Evolutionary conservation across 2,797 vertebrate species (phyloP).

Genomic region (Natrix natrix): DNA sequence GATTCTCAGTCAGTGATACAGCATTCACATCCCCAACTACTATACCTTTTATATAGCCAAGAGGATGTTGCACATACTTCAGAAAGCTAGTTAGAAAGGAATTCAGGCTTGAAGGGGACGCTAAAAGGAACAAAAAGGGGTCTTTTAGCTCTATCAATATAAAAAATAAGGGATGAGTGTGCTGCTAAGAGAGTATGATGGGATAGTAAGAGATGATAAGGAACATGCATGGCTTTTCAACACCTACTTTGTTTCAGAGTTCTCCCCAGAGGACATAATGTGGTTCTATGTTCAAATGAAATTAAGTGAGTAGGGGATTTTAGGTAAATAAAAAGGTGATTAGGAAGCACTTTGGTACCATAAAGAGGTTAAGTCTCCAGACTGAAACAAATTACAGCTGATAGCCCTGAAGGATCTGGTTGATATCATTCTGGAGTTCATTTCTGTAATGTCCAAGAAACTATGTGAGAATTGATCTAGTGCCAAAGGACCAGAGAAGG

Average conservation of each 20-base stretch:
- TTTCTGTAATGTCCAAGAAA: background rate
- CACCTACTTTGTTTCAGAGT: background rate
- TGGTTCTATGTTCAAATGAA: background rate
- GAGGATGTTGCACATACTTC: background rate
- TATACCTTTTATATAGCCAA: background rate
- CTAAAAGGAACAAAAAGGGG: background rate
- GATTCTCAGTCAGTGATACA: background rate
- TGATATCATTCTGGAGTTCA: background rate
- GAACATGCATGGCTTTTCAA: background rate
- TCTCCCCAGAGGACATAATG: background rate
- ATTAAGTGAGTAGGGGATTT: background rate
- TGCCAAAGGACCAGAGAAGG: background rate
- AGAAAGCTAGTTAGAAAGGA: background rate
- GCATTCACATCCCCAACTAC: background rate
- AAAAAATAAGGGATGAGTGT: background rate
- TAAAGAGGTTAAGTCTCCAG: background rate
- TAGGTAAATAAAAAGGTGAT: background rate
- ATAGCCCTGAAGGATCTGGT: background rate
- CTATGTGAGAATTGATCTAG: background rate
- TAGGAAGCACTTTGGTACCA: background rate
- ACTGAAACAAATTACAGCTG: background rate
- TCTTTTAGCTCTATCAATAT: background rate
- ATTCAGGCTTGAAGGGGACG: background rate
- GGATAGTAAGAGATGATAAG: background rate
- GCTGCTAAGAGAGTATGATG: background rate